Base-by-base conservation (phyloP, 2,797 vertebrate genomes). In the Sternarchorhynchus goeldii region DNA sequence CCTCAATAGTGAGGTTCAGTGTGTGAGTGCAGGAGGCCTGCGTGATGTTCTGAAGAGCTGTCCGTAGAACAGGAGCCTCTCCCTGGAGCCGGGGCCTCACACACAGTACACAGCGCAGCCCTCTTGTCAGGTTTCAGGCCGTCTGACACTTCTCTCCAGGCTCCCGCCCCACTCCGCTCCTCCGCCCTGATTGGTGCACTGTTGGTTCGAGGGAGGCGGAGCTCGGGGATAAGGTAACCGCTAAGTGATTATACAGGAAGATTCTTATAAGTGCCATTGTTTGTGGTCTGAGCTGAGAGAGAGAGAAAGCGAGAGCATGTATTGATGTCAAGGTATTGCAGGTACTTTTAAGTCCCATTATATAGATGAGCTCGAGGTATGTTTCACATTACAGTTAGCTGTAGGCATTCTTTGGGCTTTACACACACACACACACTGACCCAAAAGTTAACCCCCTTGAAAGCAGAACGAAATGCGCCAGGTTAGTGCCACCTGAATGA, bases 1-100 rank as follows among this genome's bases (percentile, higher is more conserved):
- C 2, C 83, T 93, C 90, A 93, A 92, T 91, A 91, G 90, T 88
- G 82, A 85, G 85, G 77, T 41, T 76, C 81, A 76, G 77, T 75
- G 81, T 87, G 86, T 90, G 87, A 91, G 88, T 90, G 91, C 91
- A 91, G 89, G 88, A 90, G 88, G 81, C 85, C 88, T 85, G 88
- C 90, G 70, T 80, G 78, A 74, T 60, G 60, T 74, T 82, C 81
- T 80, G 71, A 84, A 34, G 63, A 73, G 77, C 75, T 63, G 91
- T 89, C 89, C 90, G 91, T 90, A 87, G 87, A 90, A 90, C 86
- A 89, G 88, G 89, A 88, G 90, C 68, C 75, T 76, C 87, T 86
- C 82, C 89, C 89, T 90, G 73, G 66, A 70, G 58, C 75, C 58
- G 86, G 66, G 31, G 81, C 82, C 84, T 86, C 88, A 80, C 81